Conservation (phyloP, 2,113 vertebrate species). For the Forbesichthys papilliferus region DNA sequence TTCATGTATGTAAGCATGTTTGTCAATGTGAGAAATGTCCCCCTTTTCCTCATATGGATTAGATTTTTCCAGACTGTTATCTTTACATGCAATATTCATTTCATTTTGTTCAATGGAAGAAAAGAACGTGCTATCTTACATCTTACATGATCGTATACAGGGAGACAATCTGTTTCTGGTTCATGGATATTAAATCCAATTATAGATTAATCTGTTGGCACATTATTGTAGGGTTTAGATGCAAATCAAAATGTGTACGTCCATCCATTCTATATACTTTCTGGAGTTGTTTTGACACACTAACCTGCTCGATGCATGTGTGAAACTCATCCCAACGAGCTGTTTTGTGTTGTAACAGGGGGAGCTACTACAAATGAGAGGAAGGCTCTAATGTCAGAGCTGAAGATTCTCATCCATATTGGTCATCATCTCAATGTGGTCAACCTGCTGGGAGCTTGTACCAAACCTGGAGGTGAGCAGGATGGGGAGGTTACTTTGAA, state of each 20-base stretch:
- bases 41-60: neutral
- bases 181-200: neutral
- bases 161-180: conserved; percentile 11
- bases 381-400: conserved; percentile 92
- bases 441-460: conserved; percentile 92
- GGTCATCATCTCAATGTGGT: conserved; percentile 94
- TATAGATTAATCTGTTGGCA: conserved; percentile 2
- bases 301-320: neutral
- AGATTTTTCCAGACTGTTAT: neutral
- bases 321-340: neutral
- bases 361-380: conserved; percentile 91
- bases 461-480: conserved; percentile 88
- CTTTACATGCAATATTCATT: neutral
- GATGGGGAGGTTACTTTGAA: no score
- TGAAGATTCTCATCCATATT: conserved; percentile 95
- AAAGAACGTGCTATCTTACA: neutral
- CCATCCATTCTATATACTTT: neutral
- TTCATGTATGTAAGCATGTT: neutral
- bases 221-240: conserved; percentile 5
- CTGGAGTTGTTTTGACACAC: neutral
- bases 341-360: conserved; percentile 76
- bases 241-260: neutral
- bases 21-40: neutral
- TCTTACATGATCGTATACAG: neutral
- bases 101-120: conserved; percentile 1